Evolutionary conservation across 2,797 vertebrate genomes (phyloP).

Genomic region (Pangasius mekongensis): DNA sequence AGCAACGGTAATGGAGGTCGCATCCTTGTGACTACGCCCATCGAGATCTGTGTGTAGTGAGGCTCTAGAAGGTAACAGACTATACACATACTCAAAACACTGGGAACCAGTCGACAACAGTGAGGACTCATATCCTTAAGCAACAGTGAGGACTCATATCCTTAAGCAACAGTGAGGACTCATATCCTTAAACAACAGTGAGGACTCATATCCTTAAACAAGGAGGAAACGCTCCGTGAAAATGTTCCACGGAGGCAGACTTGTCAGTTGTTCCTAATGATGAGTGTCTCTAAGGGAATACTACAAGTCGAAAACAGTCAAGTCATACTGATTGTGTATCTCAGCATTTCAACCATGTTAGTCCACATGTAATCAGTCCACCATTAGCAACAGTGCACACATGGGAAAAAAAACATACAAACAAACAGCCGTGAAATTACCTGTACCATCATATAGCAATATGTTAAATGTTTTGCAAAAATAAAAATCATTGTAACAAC

Average conservation of each 20-base stretch:
- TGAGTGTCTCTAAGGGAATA: conserved; percentile 61
- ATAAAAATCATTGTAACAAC: conserved; percentile 23
- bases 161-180: conserved; percentile 13
- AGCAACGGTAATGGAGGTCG: conserved; percentile 73
- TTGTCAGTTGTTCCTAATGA: conserved; percentile 62
- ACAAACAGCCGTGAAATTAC: conserved; percentile 18
- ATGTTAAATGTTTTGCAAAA: conserved; percentile 49
- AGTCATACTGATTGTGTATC: conserved; percentile 36
- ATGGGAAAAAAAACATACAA: not conserved
- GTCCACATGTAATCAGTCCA: conserved; percentile 22
- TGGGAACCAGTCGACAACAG: conserved; percentile 17
- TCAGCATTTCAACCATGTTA: conserved; percentile 46
- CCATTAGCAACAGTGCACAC: conserved; percentile 20
- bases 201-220: conserved; percentile 28
- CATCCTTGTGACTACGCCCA: conserved; percentile 80
- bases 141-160: no score
- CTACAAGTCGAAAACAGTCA: conserved; percentile 43
- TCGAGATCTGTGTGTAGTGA: conserved; percentile 83
- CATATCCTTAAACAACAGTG: conserved; percentile 6
- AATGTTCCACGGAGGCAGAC: conserved; percentile 35
- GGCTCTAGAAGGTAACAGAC: not conserved
- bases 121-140: conserved; percentile 27
- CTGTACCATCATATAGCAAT: conserved; percentile 56
- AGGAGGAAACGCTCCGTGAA: conserved; percentile 20
- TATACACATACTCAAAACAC: conserved; percentile 21